Percentiles rank a stretch among this genome's conserved stretches.
Conservation (phyloP, 2,888 invertebrate genomes). For the Sericinus montela region DNA sequence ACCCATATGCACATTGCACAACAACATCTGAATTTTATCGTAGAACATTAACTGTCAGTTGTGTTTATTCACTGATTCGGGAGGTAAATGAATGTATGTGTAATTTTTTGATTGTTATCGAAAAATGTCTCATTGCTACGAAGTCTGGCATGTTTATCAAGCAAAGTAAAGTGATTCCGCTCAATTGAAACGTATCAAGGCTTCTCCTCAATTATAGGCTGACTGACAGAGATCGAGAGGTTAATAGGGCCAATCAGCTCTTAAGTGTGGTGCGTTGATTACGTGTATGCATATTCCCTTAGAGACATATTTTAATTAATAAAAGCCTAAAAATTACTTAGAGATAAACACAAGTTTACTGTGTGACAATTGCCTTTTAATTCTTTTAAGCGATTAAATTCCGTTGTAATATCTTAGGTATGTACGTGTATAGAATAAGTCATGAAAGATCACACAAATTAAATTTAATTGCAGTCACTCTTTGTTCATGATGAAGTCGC, state of each 20-base stretch:
- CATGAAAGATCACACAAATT: constrained; percentile 13
- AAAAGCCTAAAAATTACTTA: background rate
- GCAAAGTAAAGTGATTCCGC: constrained; percentile 49
- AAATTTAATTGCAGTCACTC: constrained; percentile 11
- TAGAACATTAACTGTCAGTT: no score
- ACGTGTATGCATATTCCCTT: constrained; percentile 31
- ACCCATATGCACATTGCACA: no score
- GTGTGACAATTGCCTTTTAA: background rate
- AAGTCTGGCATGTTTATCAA: constrained; percentile 24
- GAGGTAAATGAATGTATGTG: no score
- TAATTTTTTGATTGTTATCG: background rate
- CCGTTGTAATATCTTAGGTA: constrained; percentile 2
- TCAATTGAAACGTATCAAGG: constrained; percentile 69
- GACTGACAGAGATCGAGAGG: constrained; percentile 57
- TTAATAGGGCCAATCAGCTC: constrained; percentile 68
- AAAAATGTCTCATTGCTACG: constrained; percentile 10
- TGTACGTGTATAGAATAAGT: constrained; percentile 9
- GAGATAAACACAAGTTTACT: background rate
- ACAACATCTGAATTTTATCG: no score
- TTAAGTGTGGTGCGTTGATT: constrained; percentile 50
- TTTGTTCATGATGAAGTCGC: constrained; percentile 12
- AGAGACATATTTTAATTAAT: constrained; percentile 29
- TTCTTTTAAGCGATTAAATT: background rate
- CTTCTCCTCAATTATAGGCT: constrained; percentile 56
- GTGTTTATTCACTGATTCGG: no score